These are phyloP conservation scores for Portevinia maculata DNA, from an alignment of 2,888 invertebrate species.

Conservation along the genomic window DNA sequence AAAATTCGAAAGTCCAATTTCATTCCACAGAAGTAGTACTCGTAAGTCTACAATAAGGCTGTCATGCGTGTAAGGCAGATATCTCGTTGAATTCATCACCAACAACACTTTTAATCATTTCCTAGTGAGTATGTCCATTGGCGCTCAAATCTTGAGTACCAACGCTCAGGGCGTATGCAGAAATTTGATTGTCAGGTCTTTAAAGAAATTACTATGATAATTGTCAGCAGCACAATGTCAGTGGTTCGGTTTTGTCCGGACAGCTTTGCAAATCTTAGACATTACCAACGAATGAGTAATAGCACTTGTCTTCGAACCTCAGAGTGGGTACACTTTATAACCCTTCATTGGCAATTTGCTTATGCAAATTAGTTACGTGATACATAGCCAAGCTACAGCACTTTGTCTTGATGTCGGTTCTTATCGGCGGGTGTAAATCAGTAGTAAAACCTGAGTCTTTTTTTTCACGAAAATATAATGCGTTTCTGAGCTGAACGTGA, in stretches of 20 bases:
- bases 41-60: background rate
- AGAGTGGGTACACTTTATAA: conserved; percentile 33
- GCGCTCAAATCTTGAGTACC: conserved; percentile 1
- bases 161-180: conserved; percentile 15
- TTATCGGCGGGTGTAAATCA: conserved; percentile 36
- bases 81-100: conserved; percentile 29
- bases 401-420: conserved; percentile 40
- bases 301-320: conserved; percentile 9
- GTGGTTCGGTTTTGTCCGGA: conserved; percentile 19
- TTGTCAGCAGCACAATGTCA: conserved; percentile 39
- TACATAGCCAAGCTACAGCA: conserved; percentile 41
- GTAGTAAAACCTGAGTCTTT: conserved; percentile 4
- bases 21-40: background rate
- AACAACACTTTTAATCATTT: conserved; percentile 10
- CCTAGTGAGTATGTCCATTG: background rate
- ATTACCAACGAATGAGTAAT: conserved; percentile 45
- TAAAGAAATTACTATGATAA: conserved; percentile 40
- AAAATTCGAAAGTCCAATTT: conserved; percentile 1
- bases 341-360: conserved; percentile 51
- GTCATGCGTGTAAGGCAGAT: background rate
- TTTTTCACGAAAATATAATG: conserved; percentile 7
- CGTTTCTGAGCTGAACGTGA: conserved; percentile 3
- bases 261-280: conserved; percentile 33
- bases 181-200: conserved; percentile 50
- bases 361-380: conserved; percentile 70